phyloP scores from a whole-genome alignment of 2,113 vertebrate genomes.

The Chionodraco myersi region DNA sequence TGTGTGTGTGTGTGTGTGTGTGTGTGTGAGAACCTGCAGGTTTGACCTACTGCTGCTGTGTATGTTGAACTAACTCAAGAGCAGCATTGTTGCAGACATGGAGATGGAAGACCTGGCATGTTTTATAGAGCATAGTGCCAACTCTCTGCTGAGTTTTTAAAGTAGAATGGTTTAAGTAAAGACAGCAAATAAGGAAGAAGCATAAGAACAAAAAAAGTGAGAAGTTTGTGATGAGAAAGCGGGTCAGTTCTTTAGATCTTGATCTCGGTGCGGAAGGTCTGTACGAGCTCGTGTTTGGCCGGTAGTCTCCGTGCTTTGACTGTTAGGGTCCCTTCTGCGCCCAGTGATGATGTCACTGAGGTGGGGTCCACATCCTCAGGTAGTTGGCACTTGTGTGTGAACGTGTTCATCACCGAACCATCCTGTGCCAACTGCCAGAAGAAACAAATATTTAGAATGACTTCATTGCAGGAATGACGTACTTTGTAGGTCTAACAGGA shows the following conservation, averaged over 20 bases:
- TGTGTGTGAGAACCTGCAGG: not conserved
- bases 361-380: slow-evolving; percentile 97
- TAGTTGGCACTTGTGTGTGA: slow-evolving; percentile 97
- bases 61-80: slow-evolving; percentile 18
- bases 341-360: slow-evolving; percentile 91
- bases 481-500: too few relatives aligned
- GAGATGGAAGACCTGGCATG: not conserved
- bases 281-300: slow-evolving; percentile 89
- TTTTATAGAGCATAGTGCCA: slow-evolving; percentile 7
- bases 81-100: not conserved
- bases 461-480: not conserved
- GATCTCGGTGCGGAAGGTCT: slow-evolving; percentile 97
- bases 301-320: slow-evolving; percentile 89
- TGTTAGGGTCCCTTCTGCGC: slow-evolving; percentile 89
- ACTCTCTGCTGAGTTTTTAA: slow-evolving; percentile 14
- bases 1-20: not conserved
- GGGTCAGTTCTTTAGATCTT: slow-evolving; percentile 88
- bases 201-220: slow-evolving; percentile 32
- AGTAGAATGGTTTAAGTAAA: slow-evolving; percentile 26
- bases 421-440: slow-evolving; percentile 88
- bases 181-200: slow-evolving; percentile 39
- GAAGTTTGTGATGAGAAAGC: not conserved
- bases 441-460: not conserved
- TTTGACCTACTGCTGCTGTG: slow-evolving; percentile 1
- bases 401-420: slow-evolving; percentile 96